Base-by-base conservation (phyloP, 2,797 vertebrate species). In the Halcyon leucocephala region DNA sequence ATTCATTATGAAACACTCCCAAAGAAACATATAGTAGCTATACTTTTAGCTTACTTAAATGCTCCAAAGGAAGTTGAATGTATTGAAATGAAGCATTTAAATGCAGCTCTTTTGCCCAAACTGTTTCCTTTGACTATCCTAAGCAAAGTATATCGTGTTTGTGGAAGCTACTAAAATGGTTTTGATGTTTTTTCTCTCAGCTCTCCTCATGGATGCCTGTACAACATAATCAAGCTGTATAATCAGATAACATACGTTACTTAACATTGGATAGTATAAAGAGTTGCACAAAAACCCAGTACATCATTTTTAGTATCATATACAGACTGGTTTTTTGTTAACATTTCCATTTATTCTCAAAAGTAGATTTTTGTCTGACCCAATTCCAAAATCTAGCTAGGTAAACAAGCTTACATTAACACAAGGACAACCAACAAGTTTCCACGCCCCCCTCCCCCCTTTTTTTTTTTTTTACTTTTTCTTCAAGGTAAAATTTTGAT, bases 381-480 rank as follows among this genome's bases (percentile, higher is more conserved):
- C 25, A 48, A 48, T 51, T 65, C 17, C 42, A 61, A 78, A 88
- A 74, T 4, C 80, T 0, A 77, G 20, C n/a, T 37, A 69, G 37
- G 14, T 25, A 77, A 69, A 69, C 16, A 82, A 83, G n/a, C 14
- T 70, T 74, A 71, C 35, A 77, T 18, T 58, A 73, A 87, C 29
- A 22, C 20, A 37, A 52, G 17, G 74, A 49, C 71, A 49, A 49
- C n/a, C 37, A 41, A 33, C 60, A 76, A 44, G 9, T n/a, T 25
- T 35, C 33, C 33, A 35, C 33, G 7, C 7, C 5, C 4, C 0
- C 0, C 3, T 6, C 3, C 51, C 28, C 51, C 8, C 8, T 35
- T 35, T 35, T 35, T 35, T 35, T 35, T 35, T 31, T 52, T 85
- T 83, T 60, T 25, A 67, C 21, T 29, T 86, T 71, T 31, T 24